Evolutionary conservation across 2,797 vertebrate species (phyloP).

Genomic region (Adelosebastes latens): DNA sequence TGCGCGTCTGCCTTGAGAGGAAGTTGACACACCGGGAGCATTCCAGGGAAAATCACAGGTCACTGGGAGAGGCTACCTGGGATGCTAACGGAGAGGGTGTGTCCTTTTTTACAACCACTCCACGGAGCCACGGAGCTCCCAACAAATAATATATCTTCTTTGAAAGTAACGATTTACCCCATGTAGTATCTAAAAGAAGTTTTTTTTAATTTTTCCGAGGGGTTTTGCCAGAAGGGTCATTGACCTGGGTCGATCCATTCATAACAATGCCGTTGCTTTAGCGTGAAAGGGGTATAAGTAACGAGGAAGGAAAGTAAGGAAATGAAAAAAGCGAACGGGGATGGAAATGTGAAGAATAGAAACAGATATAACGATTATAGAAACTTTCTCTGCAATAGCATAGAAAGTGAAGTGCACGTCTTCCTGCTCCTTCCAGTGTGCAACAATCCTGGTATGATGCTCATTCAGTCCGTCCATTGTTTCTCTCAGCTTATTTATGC

Average conservation of each 20-base stretch:
- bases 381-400: slow-evolving; percentile 60
- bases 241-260: slow-evolving; percentile 38
- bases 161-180: neutral
- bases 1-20: slow-evolving; percentile 23
- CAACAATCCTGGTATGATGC: slow-evolving; percentile 65
- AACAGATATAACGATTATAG: slow-evolving; percentile 47
- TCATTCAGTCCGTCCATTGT: slow-evolving; percentile 72
- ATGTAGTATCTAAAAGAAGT: neutral
- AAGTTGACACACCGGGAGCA: slow-evolving; percentile 39
- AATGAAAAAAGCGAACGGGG: slow-evolving; percentile 47
- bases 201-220: neutral
- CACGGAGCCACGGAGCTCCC: neutral
- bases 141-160: neutral
- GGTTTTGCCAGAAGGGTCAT: slow-evolving; percentile 1
- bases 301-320: slow-evolving; percentile 61
- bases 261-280: slow-evolving; percentile 33
- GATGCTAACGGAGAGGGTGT: slow-evolving; percentile 31
- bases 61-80: slow-evolving; percentile 44
- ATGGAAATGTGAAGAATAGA: slow-evolving; percentile 61
- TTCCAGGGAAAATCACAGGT: slow-evolving; percentile 45
- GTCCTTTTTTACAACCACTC: neutral
- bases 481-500: slow-evolving; percentile 75
- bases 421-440: slow-evolving; percentile 57
- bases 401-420: slow-evolving; percentile 58
- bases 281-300: slow-evolving; percentile 36